Evolutionary conservation across 2,888 invertebrate species (phyloP).

Genomic region (Zaprionus bogoriensis): DNA sequence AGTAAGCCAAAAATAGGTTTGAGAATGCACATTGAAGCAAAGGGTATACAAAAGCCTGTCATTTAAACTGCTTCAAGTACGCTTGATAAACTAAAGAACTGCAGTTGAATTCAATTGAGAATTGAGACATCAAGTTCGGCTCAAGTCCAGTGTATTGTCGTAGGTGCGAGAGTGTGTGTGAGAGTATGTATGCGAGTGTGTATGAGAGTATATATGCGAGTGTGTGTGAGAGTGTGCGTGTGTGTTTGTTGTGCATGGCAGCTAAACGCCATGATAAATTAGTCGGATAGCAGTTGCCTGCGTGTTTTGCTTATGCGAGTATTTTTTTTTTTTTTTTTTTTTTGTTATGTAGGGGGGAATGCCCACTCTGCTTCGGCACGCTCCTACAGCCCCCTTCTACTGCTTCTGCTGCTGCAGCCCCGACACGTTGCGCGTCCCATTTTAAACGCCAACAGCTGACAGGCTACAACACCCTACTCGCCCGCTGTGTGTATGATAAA

Average conservation of each 20-base stretch:
- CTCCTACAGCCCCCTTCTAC: neutral
- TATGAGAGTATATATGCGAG: slow-evolving; percentile 8
- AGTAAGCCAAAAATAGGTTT: too few species aligned
- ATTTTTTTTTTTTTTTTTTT: slow-evolving; percentile 2
- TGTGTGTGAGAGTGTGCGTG: slow-evolving; percentile 9
- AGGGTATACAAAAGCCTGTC: too few species aligned
- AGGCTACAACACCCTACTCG: slow-evolving; percentile 12
- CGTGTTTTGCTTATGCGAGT: slow-evolving; percentile 51
- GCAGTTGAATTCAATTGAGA: too few species aligned
- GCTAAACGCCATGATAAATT: slow-evolving; percentile 58
- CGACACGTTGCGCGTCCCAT: slow-evolving; percentile 26
- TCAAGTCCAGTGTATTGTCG: too few species aligned
- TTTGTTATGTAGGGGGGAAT: neutral
- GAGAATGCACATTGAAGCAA: too few species aligned
- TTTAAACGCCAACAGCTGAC: slow-evolving; percentile 58
- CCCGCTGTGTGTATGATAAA: slow-evolving; percentile 63
- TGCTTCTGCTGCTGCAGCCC: neutral
- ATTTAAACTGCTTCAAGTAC: too few species aligned
- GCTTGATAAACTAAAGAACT: too few species aligned
- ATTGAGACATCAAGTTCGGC: too few species aligned
- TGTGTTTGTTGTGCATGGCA: slow-evolving; percentile 39
- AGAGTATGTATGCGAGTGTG: slow-evolving; percentile 1
- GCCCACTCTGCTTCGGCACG: neutral
- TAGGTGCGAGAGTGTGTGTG: slow-evolving; percentile 5
- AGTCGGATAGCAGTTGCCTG: slow-evolving; percentile 46